Conservation (phyloP, 1,140 invertebrate genomes). For the Octopus sinensis region DNA sequence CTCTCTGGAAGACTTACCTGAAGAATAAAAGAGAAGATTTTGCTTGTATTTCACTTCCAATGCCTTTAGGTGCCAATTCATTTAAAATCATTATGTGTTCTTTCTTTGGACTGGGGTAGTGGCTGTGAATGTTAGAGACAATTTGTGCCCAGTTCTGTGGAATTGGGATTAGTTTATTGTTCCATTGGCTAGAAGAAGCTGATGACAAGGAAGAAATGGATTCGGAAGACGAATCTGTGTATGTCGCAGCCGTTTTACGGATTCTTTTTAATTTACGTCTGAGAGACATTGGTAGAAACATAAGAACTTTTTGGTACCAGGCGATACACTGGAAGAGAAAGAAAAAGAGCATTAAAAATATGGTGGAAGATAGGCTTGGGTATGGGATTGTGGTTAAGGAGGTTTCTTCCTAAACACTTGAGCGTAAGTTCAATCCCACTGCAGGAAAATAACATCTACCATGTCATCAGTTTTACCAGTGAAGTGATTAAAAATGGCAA, state of each 20-base stretch:
- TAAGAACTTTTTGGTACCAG: conserved; percentile 9
- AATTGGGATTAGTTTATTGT: background rate
- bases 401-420: no score
- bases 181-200: background rate
- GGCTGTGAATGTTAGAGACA: background rate
- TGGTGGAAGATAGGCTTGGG: no score
- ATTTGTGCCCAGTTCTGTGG: background rate
- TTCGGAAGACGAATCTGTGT: background rate
- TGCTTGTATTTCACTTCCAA: background rate
- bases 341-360: background rate
- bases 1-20: background rate
- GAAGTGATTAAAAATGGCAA: no score
- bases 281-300: background rate
- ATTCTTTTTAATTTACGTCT: background rate
- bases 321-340: background rate
- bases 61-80: background rate
- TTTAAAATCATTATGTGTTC: background rate
- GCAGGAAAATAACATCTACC: no score
- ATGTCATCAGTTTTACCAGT: no score
- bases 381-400: no score
- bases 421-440: no score
- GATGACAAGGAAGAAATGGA: background rate
- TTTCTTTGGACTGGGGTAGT: background rate
- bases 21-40: background rate
- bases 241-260: background rate